Evolutionary conservation across 2,113 vertebrate species (phyloP).

Genomic region (Lota lota): DNA sequence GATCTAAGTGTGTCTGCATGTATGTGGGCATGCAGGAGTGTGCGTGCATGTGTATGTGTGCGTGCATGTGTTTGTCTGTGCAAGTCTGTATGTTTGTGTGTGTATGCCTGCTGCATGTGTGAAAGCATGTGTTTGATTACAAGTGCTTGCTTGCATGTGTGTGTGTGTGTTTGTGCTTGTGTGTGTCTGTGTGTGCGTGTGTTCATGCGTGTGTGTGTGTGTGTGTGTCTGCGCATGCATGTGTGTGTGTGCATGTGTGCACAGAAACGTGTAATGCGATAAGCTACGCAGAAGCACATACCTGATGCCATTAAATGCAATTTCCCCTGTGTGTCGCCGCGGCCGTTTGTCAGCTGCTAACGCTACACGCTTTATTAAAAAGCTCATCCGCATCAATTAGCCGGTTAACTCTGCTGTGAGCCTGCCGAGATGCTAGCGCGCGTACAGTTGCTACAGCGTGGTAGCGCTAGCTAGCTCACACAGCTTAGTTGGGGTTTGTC

Average conservation of each 20-base stretch:
- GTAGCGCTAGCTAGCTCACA: conserved; percentile 3
- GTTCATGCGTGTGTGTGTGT: conserved; percentile 13
- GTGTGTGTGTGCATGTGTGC: conserved; percentile 39
- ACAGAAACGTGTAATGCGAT: conserved; percentile 69
- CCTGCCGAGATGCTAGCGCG: conserved; percentile 69
- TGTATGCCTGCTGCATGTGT: neutral
- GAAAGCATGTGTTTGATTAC: neutral
- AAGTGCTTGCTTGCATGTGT: conserved; percentile 16
- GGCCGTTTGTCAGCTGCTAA: conserved; percentile 80
- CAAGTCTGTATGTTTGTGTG: neutral
- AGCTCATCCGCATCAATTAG: conserved; percentile 80
- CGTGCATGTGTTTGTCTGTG: conserved; percentile 21
- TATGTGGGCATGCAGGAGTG: neutral
- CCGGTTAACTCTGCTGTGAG: conserved; percentile 75
- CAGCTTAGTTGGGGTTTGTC: no score
- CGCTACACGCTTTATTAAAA: conserved; percentile 79
- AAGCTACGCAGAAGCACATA: conserved; percentile 75
- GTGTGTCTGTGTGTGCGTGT: neutral
- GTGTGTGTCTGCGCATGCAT: neutral
- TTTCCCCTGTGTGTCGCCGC: conserved; percentile 73
- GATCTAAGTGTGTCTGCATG: neutral
- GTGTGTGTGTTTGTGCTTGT: neutral
- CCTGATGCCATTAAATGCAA: conserved; percentile 77
- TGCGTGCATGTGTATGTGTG: conserved; percentile 19
- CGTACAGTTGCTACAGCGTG: conserved; percentile 63